A percentile compares a stretch with the other conserved stretches of the same genome.
phyloP scores from a whole-genome alignment of 1,140 invertebrate genomes.

The Odontomachus brunneus region DNA sequence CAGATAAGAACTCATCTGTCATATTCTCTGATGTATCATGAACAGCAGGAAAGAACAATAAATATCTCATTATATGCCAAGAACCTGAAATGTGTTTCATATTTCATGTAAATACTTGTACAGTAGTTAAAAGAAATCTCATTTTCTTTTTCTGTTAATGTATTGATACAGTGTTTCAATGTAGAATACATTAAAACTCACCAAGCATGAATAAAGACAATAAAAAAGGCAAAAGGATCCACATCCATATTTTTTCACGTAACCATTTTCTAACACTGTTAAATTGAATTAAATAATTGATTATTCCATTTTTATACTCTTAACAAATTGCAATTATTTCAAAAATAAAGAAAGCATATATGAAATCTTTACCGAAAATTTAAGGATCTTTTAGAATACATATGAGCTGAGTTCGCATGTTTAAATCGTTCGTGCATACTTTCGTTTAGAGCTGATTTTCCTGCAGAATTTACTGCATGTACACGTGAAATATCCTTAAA shows the following conservation, averaged over 20 bases:
- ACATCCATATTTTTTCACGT: constrained; percentile 72
- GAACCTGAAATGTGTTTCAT: constrained; percentile 77
- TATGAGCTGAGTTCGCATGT: constrained; percentile 68
- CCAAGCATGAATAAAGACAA: constrained; percentile 78
- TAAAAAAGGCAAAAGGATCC: constrained; percentile 77
- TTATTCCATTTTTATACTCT: background rate
- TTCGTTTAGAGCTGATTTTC: constrained; percentile 70
- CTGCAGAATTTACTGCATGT: constrained; percentile 21
- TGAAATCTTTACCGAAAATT: constrained; percentile 62
- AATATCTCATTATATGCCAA: constrained; percentile 70
- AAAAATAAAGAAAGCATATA: constrained; percentile 26
- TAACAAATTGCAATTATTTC: background rate
- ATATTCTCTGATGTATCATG: background rate
- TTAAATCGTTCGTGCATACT: constrained; percentile 73
- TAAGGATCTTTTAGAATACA: constrained; percentile 36
- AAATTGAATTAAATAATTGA: constrained; percentile 36
- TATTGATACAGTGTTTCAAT: constrained; percentile 48
- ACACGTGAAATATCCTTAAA: background rate
- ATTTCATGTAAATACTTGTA: constrained; percentile 34
- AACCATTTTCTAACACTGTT: constrained; percentile 72
- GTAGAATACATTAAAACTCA: constrained; percentile 69
- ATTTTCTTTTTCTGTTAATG: constrained; percentile 45
- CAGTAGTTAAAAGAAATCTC: constrained; percentile 19
- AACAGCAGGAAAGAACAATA: constrained; percentile 27
- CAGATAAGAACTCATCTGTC: background rate